These are phyloP conservation scores for Sebastes melanostomus DNA, from an alignment of 2,797 vertebrate genomes.

Conservation along the genomic window DNA sequence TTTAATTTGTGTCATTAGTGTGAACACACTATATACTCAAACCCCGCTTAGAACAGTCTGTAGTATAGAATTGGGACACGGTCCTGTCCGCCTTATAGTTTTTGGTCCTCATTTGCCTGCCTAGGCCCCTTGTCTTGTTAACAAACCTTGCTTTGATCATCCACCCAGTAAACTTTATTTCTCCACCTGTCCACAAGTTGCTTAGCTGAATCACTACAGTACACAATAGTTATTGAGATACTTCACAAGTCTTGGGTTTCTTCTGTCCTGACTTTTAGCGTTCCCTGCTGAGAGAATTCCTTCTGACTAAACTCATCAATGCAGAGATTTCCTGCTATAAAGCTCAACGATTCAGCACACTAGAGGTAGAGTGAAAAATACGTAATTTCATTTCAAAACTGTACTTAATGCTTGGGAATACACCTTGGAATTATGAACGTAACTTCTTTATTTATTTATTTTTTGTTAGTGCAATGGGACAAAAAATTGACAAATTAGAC, in stretches of 20 bases:
- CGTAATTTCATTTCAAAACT: no score
- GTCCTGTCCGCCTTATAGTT: background rate
- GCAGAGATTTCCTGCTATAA: constrained; percentile 86
- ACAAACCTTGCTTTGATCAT: background rate
- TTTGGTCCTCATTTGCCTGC: background rate
- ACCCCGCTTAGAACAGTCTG: background rate
- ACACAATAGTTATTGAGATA: background rate
- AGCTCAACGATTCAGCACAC: constrained; percentile 79
- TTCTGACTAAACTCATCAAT: constrained; percentile 85
- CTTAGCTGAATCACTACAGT: background rate
- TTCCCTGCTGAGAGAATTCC: constrained; percentile 79
- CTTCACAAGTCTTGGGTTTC: background rate
- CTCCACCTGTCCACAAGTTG: background rate
- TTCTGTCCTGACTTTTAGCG: constrained; percentile 52
- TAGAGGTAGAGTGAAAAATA: constrained; percentile 66
- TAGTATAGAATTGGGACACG: background rate
- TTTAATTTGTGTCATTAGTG: background rate
- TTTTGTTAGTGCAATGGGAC: no score
- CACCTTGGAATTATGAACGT: no score
- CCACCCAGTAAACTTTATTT: background rate
- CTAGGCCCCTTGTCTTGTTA: background rate
- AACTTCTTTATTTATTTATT: no score
- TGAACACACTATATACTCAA: background rate
- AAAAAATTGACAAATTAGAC: no score
- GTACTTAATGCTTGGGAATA: no score